Evolutionary conservation across 1,140 invertebrate genomes (phyloP).

Genomic region (Micrasema minimum): DNA sequence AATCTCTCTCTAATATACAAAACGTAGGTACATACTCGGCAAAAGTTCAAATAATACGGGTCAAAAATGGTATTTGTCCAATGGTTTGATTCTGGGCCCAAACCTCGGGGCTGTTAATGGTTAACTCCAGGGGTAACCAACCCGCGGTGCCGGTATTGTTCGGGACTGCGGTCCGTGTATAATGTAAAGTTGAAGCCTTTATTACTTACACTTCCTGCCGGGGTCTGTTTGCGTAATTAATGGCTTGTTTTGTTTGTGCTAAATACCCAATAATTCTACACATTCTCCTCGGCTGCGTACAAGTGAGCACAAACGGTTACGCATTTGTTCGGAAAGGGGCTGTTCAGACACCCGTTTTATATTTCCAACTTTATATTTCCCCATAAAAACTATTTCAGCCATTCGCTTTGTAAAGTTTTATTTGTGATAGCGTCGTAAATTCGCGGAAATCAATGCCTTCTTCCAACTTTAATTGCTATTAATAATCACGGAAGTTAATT

Average conservation of each 20-base stretch:
- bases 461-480: background rate
- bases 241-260: slow-evolving; percentile 53
- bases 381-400: background rate
- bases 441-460: background rate
- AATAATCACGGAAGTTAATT: too few relatives aligned
- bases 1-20: too few relatives aligned
- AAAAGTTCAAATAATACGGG: slow-evolving; percentile 7
- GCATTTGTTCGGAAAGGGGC: slow-evolving; percentile 26
- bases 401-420: slow-evolving; percentile 2
- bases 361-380: slow-evolving; percentile 17
- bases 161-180: slow-evolving; percentile 44
- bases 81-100: background rate
- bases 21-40: too few relatives aligned
- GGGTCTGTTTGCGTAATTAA: slow-evolving; percentile 54
- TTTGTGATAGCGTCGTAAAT: slow-evolving; percentile 1
- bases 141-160: slow-evolving; percentile 37
- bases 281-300: slow-evolving; percentile 33
- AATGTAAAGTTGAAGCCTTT: slow-evolving; percentile 53
- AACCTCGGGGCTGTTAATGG: slow-evolving; percentile 1
- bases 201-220: slow-evolving; percentile 51
- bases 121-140: slow-evolving; percentile 33
- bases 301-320: slow-evolving; percentile 14
- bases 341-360: slow-evolving; percentile 13
- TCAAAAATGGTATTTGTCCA: slow-evolving; percentile 1
- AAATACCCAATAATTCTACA: slow-evolving; percentile 54